Evolutionary conservation across 2,797 vertebrate species (phyloP).

Genomic region (Bradypodion pumilum): DNA sequence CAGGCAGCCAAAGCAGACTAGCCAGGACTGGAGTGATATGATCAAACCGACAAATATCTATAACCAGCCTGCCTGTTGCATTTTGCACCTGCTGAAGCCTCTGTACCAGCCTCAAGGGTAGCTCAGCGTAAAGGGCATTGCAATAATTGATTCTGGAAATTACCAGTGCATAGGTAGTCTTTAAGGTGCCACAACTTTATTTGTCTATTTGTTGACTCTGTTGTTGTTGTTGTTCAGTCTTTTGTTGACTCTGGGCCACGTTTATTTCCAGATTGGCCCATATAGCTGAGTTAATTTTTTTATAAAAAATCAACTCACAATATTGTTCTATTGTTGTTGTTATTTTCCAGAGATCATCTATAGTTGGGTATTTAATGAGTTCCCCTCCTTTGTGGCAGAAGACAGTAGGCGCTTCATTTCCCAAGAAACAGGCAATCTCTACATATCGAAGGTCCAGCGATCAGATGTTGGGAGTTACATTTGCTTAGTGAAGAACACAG

Average conservation of each 20-base stretch:
- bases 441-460: slow-evolving; percentile 96
- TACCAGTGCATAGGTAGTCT: too few species aligned
- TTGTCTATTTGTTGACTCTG: too few species aligned
- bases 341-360: slow-evolving; percentile 89
- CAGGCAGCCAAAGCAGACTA: too few species aligned
- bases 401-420: slow-evolving; percentile 98
- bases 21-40: too few species aligned
- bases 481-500: slow-evolving; percentile 93
- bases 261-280: neutral
- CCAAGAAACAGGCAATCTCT: slow-evolving; percentile 95
- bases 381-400: slow-evolving; percentile 94
- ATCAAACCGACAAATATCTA: too few species aligned
- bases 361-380: slow-evolving; percentile 98
- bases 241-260: neutral
- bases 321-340: slow-evolving; percentile 10
- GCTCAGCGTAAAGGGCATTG: too few species aligned
- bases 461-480: slow-evolving; percentile 97
- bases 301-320: neutral
- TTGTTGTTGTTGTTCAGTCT: too few species aligned
- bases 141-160: too few species aligned
- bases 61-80: too few species aligned
- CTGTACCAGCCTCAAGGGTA: too few species aligned
- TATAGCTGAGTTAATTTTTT: neutral
- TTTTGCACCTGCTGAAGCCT: too few species aligned
- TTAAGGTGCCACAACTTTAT: too few species aligned